phyloP scores from a whole-genome alignment of 2,888 invertebrate species.

The Zygogramma bicolorata region DNA sequence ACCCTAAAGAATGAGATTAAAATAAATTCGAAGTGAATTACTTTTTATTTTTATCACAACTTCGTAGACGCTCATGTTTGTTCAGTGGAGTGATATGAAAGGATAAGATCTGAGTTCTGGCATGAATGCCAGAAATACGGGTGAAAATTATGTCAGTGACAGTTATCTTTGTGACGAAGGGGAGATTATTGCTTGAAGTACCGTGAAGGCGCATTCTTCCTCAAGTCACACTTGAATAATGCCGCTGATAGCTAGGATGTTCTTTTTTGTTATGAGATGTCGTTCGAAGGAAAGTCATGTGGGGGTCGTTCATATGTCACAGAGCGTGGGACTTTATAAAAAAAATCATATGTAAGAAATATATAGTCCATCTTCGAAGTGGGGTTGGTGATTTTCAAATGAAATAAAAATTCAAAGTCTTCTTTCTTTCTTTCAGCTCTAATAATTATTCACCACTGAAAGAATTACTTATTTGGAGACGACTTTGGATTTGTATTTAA shows the following conservation, averaged over 20 bases:
- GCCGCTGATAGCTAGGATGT: not conserved
- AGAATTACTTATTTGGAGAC: no score
- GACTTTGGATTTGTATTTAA: no score
- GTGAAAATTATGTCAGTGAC: not conserved
- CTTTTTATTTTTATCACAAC: not conserved
- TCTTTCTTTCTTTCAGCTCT: no score
- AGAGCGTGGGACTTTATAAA: no score
- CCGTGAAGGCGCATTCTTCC: not conserved
- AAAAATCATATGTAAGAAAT: not conserved
- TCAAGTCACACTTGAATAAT: not conserved
- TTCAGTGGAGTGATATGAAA: not conserved
- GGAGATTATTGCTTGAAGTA: not conserved
- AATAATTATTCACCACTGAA: no score
- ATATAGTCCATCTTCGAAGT: not conserved
- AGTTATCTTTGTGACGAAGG: not conserved
- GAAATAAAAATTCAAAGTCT: no score
- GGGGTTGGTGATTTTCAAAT: not conserved
- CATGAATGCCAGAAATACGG: not conserved
- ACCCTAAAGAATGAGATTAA: conserved; percentile 2
- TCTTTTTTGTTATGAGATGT: not conserved
- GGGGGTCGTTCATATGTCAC: no score
- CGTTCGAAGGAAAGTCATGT: not conserved
- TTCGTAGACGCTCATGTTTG: not conserved
- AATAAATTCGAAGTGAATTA: conserved; percentile 4
- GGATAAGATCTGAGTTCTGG: not conserved